These are phyloP conservation scores for Ambastaia sidthimunki DNA, from an alignment of 2,797 vertebrate species.

Conservation along the genomic window DNA sequence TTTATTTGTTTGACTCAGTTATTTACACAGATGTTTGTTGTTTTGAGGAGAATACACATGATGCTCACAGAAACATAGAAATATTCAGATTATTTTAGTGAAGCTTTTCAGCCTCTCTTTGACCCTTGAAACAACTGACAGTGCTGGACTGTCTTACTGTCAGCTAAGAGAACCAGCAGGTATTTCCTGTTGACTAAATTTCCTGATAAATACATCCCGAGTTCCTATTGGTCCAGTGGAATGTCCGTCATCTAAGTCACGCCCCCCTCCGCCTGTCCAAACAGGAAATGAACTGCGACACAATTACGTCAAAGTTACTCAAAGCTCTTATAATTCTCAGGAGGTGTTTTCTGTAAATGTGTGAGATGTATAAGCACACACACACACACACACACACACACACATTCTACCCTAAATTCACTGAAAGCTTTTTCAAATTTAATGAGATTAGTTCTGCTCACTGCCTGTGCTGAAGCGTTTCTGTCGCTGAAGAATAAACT, in stretches of 20 bases:
- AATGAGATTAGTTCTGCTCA: conserved; percentile 62
- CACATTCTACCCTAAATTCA: conserved; percentile 20
- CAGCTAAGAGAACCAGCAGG: conserved; percentile 18
- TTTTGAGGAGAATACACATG: neutral
- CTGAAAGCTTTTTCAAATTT: conserved; percentile 58
- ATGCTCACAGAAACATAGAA: neutral
- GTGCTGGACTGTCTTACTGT: neutral
- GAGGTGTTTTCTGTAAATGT: conserved; percentile 8
- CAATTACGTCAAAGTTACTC: conserved; percentile 31
- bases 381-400: neutral
- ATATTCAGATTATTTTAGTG: neutral
- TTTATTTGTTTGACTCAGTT: neutral
- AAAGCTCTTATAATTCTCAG: conserved; percentile 3
- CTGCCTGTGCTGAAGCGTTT: conserved; percentile 40
- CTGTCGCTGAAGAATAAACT: conserved; percentile 27
- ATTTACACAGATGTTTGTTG: neutral
- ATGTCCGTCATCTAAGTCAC: conserved; percentile 43
- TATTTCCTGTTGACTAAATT: conserved; percentile 46
- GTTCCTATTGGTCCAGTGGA: conserved; percentile 28
- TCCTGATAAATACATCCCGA: conserved; percentile 15
- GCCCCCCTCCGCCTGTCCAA: conserved; percentile 49
- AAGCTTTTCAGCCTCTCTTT: neutral
- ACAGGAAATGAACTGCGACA: conserved; percentile 53
- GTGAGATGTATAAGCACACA: conserved; percentile 8
- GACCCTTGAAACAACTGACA: neutral